Base-by-base conservation (phyloP, 2,113 vertebrate species). In the Serinus canaria region DNA sequence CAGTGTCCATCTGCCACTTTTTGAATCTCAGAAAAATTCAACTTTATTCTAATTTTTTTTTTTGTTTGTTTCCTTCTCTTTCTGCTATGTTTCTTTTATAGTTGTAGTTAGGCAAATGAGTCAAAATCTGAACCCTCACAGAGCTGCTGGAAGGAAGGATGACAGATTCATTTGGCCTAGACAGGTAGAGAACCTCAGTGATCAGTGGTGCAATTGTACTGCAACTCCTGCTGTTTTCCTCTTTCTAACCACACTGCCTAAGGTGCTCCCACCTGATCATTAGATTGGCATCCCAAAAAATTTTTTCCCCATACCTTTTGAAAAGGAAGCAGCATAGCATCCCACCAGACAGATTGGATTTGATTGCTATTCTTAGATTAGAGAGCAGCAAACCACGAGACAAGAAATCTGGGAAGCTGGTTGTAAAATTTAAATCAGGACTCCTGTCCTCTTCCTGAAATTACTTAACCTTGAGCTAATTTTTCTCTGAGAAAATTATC, bases 211-310 rank as follows among this genome's bases (percentile, higher is more conserved):
- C 88, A 95, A 35, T 60, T 87, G 31, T 75, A 56, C 72, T 83
- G 39, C 30, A 35, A 33, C 43, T 91, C 87, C 87, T 91, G 70
- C 80, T 93, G 85, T 81, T 93, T 77, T 88, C 43, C 43, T 62
- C 75, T 68, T 88, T 91, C 94, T 86, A 94, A 92, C 72, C 68
- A 91, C 27, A 37, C 20, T 93, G 87, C 77, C 81, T 93, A 55
- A 96, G 79, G 79, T 84, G 78, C 60, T 95, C 91, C 86, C 73
- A 79, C 50, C 52, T 83, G 55, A 93, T 91, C 91, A 96, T 95
- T 94, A 93, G 81, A 95, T 93, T 92, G 96, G 89, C 83, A 82
- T 50, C 62, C 86, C 69, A 52, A 47, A 33, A 14, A 44, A 43
- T 89, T 89, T 73, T 87, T 64, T 74, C 44, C 67, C 66, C 8